A percentile compares a stretch with the other conserved stretches of the same genome.
Evolutionary conservation across 2,888 invertebrate species (phyloP).

Genomic region (Hyppa rectilinea): DNA sequence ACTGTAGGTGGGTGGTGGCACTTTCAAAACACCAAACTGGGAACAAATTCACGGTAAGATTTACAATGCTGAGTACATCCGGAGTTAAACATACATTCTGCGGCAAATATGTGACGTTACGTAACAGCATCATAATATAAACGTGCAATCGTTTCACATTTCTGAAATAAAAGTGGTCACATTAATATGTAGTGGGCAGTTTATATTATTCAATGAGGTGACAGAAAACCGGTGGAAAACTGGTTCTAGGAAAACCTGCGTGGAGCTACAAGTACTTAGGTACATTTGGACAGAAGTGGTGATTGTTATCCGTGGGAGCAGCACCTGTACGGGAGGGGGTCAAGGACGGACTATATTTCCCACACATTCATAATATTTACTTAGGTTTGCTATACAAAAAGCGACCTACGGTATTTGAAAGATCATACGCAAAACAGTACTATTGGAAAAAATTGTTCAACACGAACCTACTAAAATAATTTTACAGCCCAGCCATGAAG

Average conservation of each 20-base stretch:
- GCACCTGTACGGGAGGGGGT: conserved; percentile 72
- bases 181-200: conserved; percentile 46
- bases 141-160: conserved; percentile 51
- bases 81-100: conserved; percentile 34
- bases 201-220: conserved; percentile 47
- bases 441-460: neutral
- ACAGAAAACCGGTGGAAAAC: conserved; percentile 67
- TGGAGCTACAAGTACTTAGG: conserved; percentile 46
- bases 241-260: conserved; percentile 67
- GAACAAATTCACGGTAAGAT: conserved; percentile 44
- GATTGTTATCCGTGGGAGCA: conserved; percentile 83
- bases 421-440: neutral
- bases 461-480: neutral
- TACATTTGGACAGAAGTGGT: conserved; percentile 68
- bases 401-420: neutral
- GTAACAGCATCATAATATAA: conserved; percentile 45
- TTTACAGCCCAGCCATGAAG: neutral
- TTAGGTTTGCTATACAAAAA: conserved; percentile 49
- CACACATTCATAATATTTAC: conserved; percentile 72
- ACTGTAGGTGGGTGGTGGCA: neutral
- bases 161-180: conserved; percentile 54
- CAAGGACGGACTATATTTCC: conserved; percentile 80
- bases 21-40: conserved; percentile 38
- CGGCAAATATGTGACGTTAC: conserved; percentile 52
- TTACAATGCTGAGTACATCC: conserved; percentile 44